phyloP scores from a whole-genome alignment of 2,113 vertebrate genomes.

The Cinclus mexicanus region DNA sequence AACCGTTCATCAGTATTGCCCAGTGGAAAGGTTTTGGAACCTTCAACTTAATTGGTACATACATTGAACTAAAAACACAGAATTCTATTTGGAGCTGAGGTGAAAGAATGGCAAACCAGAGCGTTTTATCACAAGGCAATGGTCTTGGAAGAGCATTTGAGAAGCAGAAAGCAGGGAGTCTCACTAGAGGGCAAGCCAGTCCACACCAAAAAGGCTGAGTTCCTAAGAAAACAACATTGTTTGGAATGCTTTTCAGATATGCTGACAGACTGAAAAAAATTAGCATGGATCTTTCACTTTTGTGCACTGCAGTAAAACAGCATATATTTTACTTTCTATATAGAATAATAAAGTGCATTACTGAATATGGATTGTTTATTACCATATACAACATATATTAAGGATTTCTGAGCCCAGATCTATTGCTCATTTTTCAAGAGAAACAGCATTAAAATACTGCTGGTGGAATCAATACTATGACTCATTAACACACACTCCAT shows the following conservation, averaged over 20 bases:
- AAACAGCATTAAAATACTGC: not conserved
- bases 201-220: not conserved
- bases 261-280: not conserved
- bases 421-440: constrained; percentile 9
- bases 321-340: not conserved
- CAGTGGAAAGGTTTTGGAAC: not conserved
- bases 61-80: not conserved
- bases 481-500: not conserved
- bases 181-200: not conserved
- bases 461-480: not conserved
- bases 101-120: not conserved
- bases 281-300: not conserved
- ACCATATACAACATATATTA: not conserved
- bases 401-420: not conserved
- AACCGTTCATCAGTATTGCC: accelerated
- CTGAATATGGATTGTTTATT: not conserved
- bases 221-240: not conserved
- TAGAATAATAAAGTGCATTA: not conserved
- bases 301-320: not conserved
- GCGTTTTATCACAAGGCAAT: not conserved
- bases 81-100: not conserved
- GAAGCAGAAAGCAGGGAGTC: not conserved
- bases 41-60: not conserved
- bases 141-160: not conserved
- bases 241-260: not conserved